Evolutionary conservation across 1,140 invertebrate genomes (phyloP).

Genomic region (Mylabris phalerata): DNA sequence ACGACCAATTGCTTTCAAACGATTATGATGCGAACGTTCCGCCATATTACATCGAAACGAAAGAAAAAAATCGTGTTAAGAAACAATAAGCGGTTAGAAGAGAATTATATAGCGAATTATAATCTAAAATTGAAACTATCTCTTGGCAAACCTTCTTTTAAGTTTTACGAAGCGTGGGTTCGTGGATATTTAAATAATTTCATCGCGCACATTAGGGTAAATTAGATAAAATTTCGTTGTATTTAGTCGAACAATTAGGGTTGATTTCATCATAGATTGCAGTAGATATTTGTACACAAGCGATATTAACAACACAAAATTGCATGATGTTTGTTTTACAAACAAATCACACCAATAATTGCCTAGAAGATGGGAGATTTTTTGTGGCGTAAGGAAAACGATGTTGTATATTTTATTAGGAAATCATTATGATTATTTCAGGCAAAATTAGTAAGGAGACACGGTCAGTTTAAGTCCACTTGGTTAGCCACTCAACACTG

Average conservation of each 20-base stretch:
- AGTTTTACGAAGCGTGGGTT: conserved; percentile 18
- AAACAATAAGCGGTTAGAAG: conserved; percentile 19
- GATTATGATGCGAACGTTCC: conserved; percentile 21
- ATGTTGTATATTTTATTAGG: conserved; percentile 13
- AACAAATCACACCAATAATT: neutral
- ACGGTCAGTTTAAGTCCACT: conserved; percentile 23
- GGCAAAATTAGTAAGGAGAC: neutral
- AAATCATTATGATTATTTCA: conserved; percentile 1
- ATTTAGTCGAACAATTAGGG: too few species aligned
- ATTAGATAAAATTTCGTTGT: too few species aligned
- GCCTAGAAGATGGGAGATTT: neutral
- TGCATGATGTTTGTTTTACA: neutral
- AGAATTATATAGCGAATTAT: conserved; percentile 3
- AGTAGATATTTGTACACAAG: neutral
- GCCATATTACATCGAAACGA: conserved; percentile 26
- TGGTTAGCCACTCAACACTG: conserved; percentile 32
- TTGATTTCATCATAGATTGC: too few species aligned
- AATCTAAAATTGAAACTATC: conserved; percentile 24
- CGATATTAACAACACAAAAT: neutral
- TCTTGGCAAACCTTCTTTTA: conserved; percentile 21
- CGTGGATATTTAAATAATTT: conserved; percentile 20
- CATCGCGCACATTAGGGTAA: neutral
- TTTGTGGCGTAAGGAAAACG: neutral
- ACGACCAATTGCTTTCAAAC: conserved; percentile 29
- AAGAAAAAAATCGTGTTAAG: conserved; percentile 2